Percentiles rank a stretch among this genome's conserved stretches.
Evolutionary conservation across 2,888 invertebrate genomes (phyloP).

Genomic region (Xestia rhomboidea): DNA sequence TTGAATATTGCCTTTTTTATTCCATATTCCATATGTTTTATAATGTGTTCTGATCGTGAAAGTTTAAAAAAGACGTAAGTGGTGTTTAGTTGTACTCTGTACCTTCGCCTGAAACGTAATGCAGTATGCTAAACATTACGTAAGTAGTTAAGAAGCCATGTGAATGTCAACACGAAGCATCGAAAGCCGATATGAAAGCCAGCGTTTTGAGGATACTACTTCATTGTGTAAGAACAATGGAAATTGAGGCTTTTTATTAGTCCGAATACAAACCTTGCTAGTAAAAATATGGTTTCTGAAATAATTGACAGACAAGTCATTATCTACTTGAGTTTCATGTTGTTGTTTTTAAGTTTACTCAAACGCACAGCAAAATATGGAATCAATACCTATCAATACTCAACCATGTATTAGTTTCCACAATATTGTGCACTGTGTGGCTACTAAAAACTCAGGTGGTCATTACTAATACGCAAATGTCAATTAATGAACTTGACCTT

Average conservation of each 20-base stretch:
- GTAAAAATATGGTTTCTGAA: neutral
- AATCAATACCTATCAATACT: neutral
- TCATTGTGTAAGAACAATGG: neutral
- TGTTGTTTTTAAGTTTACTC: neutral
- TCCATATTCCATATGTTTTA: too few species aligned
- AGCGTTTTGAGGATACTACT: neutral
- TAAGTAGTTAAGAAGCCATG: conserved; percentile 33
- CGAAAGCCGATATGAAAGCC: conserved; percentile 6
- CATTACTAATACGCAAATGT: neutral
- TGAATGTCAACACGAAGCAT: conserved; percentile 12
- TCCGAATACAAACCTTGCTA: neutral
- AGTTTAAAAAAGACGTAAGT: too few species aligned
- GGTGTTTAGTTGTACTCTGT: neutral
- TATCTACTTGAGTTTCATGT: neutral
- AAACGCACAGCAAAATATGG: neutral
- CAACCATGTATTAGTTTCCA: neutral
- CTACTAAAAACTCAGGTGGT: neutral
- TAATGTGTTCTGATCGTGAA: too few species aligned
- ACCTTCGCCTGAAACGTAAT: neutral
- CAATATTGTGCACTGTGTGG: neutral
- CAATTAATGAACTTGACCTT: neutral
- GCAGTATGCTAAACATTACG: neutral
- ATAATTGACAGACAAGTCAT: neutral
- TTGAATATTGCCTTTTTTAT: too few species aligned
- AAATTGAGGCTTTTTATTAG: too few species aligned